Evolutionary conservation across 2,113 vertebrate genomes (phyloP).

Genomic region (Myiozetetes cayanensis): DNA sequence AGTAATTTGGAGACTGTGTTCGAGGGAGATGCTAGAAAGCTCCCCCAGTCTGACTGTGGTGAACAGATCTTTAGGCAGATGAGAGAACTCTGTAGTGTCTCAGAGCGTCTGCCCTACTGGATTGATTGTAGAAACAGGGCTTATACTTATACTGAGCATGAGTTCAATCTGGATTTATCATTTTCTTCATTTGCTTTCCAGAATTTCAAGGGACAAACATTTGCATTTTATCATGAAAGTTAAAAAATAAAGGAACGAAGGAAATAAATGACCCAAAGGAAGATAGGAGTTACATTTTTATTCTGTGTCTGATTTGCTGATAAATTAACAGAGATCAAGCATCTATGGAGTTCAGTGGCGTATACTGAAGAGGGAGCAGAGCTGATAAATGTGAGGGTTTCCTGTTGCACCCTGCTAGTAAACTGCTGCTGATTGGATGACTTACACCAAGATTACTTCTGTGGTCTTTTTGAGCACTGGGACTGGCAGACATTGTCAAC

Average conservation of each 20-base stretch:
- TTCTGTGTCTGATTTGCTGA: constrained; percentile 26
- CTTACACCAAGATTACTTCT: constrained; percentile 6
- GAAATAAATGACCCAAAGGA: constrained; percentile 4
- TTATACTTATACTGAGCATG: not conserved
- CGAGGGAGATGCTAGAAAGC: not conserved
- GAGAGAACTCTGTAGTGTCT: not conserved
- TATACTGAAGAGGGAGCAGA: constrained; percentile 41
- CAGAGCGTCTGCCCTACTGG: not conserved
- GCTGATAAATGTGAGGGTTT: constrained; percentile 56
- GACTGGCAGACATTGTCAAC: constrained; percentile 10
- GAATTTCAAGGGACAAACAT: not conserved
- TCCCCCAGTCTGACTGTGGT: not conserved
- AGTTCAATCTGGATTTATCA: not conserved
- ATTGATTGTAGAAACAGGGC: not conserved
- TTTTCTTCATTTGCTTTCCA: not conserved
- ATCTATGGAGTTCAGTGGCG: constrained; percentile 14
- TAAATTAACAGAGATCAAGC: constrained; percentile 28
- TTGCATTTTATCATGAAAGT: not conserved
- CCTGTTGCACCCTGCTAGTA: constrained; percentile 56
- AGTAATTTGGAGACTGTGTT: not conserved
- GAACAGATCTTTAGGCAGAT: not conserved
- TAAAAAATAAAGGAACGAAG: not conserved
- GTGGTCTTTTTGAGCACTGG: constrained; percentile 7
- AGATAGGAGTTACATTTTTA: not conserved
- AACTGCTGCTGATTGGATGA: constrained; percentile 38